Conservation (phyloP, 1,140 invertebrate genomes). For the Drosophila nigromelanica region DNA sequence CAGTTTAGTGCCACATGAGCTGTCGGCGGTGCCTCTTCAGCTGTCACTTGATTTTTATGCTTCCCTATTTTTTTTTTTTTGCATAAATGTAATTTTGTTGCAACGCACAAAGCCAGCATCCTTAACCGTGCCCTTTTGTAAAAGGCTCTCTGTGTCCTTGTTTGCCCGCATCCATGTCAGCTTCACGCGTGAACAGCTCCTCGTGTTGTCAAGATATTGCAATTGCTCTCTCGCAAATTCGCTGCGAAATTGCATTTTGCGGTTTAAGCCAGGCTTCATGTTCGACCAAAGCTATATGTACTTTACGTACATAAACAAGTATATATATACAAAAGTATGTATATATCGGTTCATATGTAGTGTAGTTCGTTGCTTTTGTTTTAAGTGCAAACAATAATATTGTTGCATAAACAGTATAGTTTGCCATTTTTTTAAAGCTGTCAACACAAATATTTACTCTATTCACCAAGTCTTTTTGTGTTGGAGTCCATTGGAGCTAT, state of each 20-base stretch:
- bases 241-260: constrained; percentile 66
- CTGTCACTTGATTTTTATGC: background rate
- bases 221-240: constrained; percentile 21
- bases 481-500: no score
- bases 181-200: constrained; percentile 58
- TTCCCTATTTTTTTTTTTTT: constrained; percentile 22
- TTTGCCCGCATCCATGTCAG: constrained; percentile 52
- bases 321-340: background rate
- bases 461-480: background rate
- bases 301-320: background rate
- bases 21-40: background rate
- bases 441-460: constrained; percentile 23
- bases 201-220: constrained; percentile 50
- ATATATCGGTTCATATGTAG: background rate
- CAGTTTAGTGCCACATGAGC: constrained; percentile 38
- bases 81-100: constrained; percentile 54
- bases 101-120: constrained; percentile 6
- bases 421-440: background rate
- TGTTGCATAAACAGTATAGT: background rate
- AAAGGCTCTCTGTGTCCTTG: constrained; percentile 30
- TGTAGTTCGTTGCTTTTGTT: background rate
- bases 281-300: constrained; percentile 9
- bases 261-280: constrained; percentile 43
- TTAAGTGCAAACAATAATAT: constrained; percentile 14
- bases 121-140: no score